These are phyloP conservation scores for Pemphigus obesinymphae DNA, from an alignment of 1,140 invertebrate genomes.

Conservation along the genomic window DNA sequence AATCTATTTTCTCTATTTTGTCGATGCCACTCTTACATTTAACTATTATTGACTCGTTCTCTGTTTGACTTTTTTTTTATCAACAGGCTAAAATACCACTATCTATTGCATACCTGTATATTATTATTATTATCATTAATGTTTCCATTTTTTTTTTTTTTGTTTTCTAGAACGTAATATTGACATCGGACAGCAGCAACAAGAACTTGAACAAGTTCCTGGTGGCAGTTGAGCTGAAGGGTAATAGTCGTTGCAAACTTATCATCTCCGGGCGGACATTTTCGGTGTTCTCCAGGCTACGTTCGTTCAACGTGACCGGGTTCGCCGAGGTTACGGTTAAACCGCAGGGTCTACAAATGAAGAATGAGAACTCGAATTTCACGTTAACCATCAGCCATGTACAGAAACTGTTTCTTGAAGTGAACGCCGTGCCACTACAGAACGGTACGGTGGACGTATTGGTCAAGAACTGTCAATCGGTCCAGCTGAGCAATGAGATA, in stretches of 20 bases:
- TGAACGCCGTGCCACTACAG: neutral
- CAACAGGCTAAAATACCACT: no score
- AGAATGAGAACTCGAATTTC: neutral
- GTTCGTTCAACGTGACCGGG: neutral
- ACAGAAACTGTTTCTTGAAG: neutral
- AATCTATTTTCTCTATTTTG: no score
- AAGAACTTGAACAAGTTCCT: neutral
- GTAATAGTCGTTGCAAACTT: neutral
- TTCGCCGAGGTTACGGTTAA: neutral
- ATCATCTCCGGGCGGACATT: neutral
- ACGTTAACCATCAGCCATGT: neutral
- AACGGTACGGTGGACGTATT: neutral
- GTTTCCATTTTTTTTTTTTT: neutral
- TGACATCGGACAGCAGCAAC: neutral
- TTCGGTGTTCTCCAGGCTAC: neutral
- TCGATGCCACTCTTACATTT: no score
- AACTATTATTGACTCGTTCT: no score
- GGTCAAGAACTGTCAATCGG: neutral
- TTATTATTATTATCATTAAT: no score
- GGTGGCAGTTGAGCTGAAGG: neutral
- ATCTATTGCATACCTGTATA: no score
- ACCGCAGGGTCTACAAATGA: neutral
- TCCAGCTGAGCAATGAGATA: neutral
- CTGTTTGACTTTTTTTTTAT: no score
- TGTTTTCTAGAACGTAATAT: neutral